These are phyloP conservation scores for Nycticryphes semicollaris DNA, from an alignment of 2,113 vertebrate species.

Conservation along the genomic window DNA sequence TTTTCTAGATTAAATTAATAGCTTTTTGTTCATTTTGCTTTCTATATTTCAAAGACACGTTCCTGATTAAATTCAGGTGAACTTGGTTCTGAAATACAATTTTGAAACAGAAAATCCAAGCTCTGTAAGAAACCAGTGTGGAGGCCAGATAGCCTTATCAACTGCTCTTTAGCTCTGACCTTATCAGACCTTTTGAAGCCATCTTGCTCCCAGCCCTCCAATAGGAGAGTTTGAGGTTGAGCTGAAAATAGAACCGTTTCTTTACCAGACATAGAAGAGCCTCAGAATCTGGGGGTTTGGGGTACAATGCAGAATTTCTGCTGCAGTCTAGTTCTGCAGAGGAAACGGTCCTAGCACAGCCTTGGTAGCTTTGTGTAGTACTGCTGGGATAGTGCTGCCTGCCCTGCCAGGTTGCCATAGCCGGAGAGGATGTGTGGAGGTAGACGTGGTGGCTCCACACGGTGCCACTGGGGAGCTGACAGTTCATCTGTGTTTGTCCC, in stretches of 20 bases:
- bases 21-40: neutral
- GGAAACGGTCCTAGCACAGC: neutral
- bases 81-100: neutral
- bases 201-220: neutral
- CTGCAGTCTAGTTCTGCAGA: neutral
- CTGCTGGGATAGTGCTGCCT: neutral
- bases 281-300: neutral
- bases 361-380: neutral
- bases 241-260: neutral
- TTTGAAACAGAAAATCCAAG: neutral
- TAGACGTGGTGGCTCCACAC: neutral
- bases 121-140: neutral
- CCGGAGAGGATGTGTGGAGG: neutral
- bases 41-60: neutral
- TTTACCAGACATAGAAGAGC: neutral
- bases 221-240: neutral
- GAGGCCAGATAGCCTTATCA: neutral
- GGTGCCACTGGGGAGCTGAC: neutral
- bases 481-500: neutral
- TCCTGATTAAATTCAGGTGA: neutral
- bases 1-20: neutral
- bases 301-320: neutral
- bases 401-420: neutral
- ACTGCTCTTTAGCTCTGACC: neutral
- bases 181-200: neutral